phyloP scores from a whole-genome alignment of 2,888 invertebrate species.

The Oconnorella tubifera region DNA sequence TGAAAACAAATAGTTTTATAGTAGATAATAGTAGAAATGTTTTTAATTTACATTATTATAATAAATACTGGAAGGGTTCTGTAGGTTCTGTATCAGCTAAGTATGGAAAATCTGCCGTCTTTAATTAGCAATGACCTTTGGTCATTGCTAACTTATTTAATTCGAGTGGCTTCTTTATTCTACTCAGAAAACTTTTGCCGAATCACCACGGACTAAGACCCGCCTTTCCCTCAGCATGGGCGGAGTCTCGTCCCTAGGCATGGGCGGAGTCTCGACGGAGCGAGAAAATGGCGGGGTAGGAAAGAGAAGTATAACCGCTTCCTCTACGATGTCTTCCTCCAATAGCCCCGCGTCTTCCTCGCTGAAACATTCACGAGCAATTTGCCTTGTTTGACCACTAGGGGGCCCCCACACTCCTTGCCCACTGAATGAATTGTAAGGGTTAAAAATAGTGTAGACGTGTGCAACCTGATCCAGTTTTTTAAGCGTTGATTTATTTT shows the following conservation, averaged over 20 bases:
- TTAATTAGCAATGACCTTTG: too few relatives aligned
- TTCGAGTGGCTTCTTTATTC: background rate
- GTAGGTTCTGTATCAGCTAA: too few relatives aligned
- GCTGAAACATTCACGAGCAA: background rate
- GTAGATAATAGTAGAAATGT: too few relatives aligned
- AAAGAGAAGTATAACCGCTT: background rate
- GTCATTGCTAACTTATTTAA: too few relatives aligned
- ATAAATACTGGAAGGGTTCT: too few relatives aligned
- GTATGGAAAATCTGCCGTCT: too few relatives aligned
- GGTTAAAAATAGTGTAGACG: slow-evolving; percentile 5
- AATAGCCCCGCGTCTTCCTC: background rate
- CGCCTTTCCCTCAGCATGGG: slow-evolving; percentile 13
- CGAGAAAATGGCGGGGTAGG: slow-evolving; percentile 18
- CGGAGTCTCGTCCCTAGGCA: too few relatives aligned
- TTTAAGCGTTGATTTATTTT: too few relatives aligned
- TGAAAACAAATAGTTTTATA: too few relatives aligned
- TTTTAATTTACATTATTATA: too few relatives aligned
- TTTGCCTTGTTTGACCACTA: background rate
- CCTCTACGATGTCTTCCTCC: background rate
- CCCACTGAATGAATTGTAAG: background rate
- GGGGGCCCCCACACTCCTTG: background rate
- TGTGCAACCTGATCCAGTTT: too few relatives aligned
- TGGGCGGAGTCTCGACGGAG: slow-evolving; percentile 12
- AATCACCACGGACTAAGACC: slow-evolving; percentile 13
- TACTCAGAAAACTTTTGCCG: slow-evolving; percentile 19